Evolutionary conservation across 1,140 invertebrate genomes (phyloP).

Genomic region (Ceratosolen solmsi): DNA sequence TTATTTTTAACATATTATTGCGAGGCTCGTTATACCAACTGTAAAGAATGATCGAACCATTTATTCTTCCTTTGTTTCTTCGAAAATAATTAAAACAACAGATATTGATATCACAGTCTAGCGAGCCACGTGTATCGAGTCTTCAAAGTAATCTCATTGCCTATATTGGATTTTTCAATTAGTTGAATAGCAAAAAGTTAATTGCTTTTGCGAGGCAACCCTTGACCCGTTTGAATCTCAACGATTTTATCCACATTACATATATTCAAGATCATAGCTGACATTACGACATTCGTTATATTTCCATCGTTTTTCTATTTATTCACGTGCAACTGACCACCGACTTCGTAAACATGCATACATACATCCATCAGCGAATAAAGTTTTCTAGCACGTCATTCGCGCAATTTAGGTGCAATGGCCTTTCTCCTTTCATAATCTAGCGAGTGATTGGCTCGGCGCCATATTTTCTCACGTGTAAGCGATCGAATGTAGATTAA

Average conservation of each 20-base stretch:
- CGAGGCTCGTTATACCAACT: no score
- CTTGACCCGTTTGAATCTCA: neutral
- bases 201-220: slow-evolving; percentile 5
- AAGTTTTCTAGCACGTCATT: no score
- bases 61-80: no score
- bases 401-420: neutral
- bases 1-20: no score
- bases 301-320: neutral
- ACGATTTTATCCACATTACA: neutral
- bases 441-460: neutral
- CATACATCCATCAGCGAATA: no score
- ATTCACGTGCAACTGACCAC: neutral
- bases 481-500: neutral
- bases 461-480: neutral
- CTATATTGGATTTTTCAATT: slow-evolving; percentile 1
- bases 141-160: neutral
- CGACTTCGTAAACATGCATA: neutral
- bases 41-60: no score
- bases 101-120: no score
- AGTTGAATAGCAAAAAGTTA: slow-evolving; percentile 3
- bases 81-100: no score
- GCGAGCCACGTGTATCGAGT: neutral
- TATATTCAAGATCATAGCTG: neutral
- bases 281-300: neutral
- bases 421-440: neutral